Base-by-base conservation (phyloP, 2,888 invertebrate species). In the Trichacis sp. region DNA sequence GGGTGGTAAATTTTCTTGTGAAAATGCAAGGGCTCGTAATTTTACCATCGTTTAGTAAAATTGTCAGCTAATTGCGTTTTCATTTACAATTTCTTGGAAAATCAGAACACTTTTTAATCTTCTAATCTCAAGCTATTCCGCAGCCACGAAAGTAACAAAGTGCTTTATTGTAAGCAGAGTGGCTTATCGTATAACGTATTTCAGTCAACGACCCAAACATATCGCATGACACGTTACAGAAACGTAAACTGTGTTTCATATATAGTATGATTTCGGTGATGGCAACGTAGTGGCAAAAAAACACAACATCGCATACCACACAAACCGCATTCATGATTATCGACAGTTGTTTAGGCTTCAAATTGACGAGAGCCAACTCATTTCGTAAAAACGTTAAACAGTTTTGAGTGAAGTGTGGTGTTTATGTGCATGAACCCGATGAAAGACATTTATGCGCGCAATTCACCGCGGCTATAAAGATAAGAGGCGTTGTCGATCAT, bases 401-500 rank as follows among this genome's bases (percentile, higher is more conserved):
- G n/a, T n/a, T n/a, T n/a, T n/a, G n/a, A n/a, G n/a, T n/a, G n/a
- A n/a, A n/a, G n/a, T n/a, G n/a, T n/a, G n/a, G n/a, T n/a, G n/a
- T n/a, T n/a, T n/a, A n/a, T n/a, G n/a, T n/a, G n/a, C n/a, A n/a
- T n/a, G n/a, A n/a, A n/a, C n/a, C n/a, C 33, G n/a, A 2, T 33
- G 6, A 33, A 33, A 33, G 6, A 4, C 29, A 40, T 33, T 40
- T 40, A 40, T 12, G 40, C 40, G 40, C 15, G 15, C 14, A 9
- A 40, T 40, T 40, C 14, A n/a, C 8, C 14, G 40, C 14, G 40
- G n/a, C 40, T 14, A 5, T 40, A 15, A 40, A 40, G 40, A 40
- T 40, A 40, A 40, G 12, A 9, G 40, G 40, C 40, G 40, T 40
- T 40, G 40, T 40, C 14, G 15, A 40, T 40, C 14, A 40, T 40